Evolutionary conservation across 2,797 vertebrate species (phyloP).

Genomic region (Cynodonichthys magdalenae): DNA sequence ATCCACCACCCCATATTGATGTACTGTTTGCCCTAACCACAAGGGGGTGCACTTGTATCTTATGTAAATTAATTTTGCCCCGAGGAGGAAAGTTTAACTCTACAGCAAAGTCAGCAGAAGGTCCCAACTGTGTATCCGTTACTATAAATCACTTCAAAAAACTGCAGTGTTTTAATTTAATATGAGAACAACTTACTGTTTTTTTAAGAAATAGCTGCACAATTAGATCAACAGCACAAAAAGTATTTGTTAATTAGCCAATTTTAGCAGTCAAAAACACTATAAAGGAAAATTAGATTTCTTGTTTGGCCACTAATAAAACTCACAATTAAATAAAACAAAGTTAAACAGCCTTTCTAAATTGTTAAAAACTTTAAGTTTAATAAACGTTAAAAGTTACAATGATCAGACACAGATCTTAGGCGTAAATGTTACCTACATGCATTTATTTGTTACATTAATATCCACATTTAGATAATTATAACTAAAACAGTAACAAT

Average conservation of each 20-base stretch:
- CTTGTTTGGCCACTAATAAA: too few species aligned
- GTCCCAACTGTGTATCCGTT: not conserved
- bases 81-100: not conserved
- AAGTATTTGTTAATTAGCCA: not conserved
- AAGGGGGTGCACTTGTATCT: slow-evolving; percentile 65
- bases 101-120: not conserved
- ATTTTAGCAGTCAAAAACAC: slow-evolving; percentile 2
- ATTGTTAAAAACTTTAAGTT: not conserved
- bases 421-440: not conserved
- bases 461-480: too few species aligned
- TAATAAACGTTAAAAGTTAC: not conserved
- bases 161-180: too few species aligned
- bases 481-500: too few species aligned
- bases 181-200: too few species aligned
- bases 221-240: too few species aligned
- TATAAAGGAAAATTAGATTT: not conserved
- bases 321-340: not conserved
- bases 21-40: slow-evolving; percentile 64
- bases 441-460: not conserved
- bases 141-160: not conserved
- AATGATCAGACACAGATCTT: not conserved
- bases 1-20: not conserved
- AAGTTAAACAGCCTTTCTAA: slow-evolving; percentile 18
- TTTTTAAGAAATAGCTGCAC: too few species aligned
- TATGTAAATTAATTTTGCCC: slow-evolving; percentile 13